A percentile compares a stretch with the other conserved stretches of the same genome.
These are phyloP conservation scores for Xestia ashworthii DNA, from an alignment of 2,888 invertebrate genomes.

Conservation along the genomic window DNA sequence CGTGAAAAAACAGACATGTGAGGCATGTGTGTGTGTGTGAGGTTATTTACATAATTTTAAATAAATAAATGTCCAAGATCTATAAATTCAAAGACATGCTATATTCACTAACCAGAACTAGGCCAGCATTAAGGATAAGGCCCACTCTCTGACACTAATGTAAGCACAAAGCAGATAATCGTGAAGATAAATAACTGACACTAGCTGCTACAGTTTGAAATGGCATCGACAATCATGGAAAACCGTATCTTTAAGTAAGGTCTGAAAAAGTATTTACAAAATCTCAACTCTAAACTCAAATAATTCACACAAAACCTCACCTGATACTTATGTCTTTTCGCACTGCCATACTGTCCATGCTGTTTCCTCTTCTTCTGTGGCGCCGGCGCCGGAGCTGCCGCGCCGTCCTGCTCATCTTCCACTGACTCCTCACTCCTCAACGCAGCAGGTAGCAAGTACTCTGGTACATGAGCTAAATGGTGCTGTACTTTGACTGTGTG, in stretches of 20 bases:
- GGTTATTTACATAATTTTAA: too few relatives aligned
- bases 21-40: too few relatives aligned
- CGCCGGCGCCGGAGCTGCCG: slow-evolving; percentile 63
- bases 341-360: slow-evolving; percentile 78
- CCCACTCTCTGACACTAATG: not conserved
- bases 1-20: not conserved
- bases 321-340: slow-evolving; percentile 86
- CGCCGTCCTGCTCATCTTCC: slow-evolving; percentile 77
- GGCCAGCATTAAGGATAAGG: not conserved
- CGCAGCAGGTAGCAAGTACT: slow-evolving; percentile 96
- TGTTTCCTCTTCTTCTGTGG: slow-evolving; percentile 80
- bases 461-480: slow-evolving; percentile 97
- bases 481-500: slow-evolving; percentile 96
- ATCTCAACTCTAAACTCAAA: not conserved
- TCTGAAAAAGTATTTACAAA: not conserved
- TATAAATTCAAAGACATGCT: not conserved
- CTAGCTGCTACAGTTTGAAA: not conserved
- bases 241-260: not conserved
- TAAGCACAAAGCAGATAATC: not conserved
- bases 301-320: slow-evolving; percentile 66
- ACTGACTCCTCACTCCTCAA: slow-evolving; percentile 92
- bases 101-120: not conserved
- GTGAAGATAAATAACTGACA: not conserved
- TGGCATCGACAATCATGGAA: not conserved
- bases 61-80: not conserved